Evolutionary conservation across 2,888 invertebrate species (phyloP).

Genomic region (Therioaphis trifolii): DNA sequence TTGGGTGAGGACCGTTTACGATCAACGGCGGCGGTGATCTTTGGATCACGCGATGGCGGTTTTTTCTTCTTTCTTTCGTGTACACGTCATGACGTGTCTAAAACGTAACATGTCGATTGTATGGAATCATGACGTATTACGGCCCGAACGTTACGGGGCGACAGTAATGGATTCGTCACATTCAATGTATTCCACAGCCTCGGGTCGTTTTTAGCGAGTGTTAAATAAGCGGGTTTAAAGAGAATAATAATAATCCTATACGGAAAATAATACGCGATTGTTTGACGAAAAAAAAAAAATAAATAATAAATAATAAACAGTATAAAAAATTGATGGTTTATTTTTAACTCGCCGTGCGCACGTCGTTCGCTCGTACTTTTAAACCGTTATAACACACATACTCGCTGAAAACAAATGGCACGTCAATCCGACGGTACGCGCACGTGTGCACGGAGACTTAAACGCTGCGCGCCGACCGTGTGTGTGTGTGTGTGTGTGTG

Average conservation of each 20-base stretch:
- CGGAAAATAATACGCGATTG: constrained; percentile 2
- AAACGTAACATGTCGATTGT: constrained; percentile 18
- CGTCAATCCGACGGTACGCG: neutral
- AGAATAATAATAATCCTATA: constrained; percentile 5
- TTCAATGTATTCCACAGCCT: constrained; percentile 43
- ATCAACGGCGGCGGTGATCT: constrained; percentile 26
- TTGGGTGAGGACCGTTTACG: constrained; percentile 24
- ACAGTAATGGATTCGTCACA: constrained; percentile 53
- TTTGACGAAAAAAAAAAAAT: neutral
- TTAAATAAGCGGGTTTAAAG: constrained; percentile 14
- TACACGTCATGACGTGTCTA: neutral
- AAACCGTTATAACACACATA: neutral
- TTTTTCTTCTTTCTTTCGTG: neutral
- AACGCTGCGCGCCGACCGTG: neutral
- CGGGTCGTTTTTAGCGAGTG: constrained; percentile 36
- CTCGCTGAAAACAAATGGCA: neutral
- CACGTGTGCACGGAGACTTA: constrained; percentile 1
- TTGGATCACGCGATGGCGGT: neutral
- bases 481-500: neutral
- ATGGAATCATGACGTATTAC: constrained; percentile 4
- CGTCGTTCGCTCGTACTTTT: neutral
- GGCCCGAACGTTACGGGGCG: neutral
- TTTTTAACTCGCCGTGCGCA: neutral
- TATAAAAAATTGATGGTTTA: too few species aligned
- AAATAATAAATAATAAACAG: too few species aligned